A percentile compares a stretch with the other conserved stretches of the same genome.
Conservation (phyloP, 1,140 invertebrate genomes). For the Drosophila subpulchrella region DNA sequence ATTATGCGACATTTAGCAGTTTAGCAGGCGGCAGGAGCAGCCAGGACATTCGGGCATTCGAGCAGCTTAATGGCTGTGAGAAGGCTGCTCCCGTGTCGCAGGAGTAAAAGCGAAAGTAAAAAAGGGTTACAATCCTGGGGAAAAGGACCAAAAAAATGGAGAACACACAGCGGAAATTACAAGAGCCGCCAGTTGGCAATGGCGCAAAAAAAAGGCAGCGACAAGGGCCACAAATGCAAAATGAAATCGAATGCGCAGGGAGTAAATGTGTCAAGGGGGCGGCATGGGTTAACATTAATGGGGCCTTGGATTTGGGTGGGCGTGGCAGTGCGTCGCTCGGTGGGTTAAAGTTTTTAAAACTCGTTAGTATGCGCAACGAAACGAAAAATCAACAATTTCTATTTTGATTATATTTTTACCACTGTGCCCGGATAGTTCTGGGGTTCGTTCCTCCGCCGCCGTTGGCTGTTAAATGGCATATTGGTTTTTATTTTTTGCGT, state of each 20-base stretch:
- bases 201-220: constrained; percentile 28
- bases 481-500: constrained; percentile 3
- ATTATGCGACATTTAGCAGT: constrained; percentile 81
- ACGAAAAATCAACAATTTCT: constrained; percentile 83
- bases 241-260: constrained; percentile 73
- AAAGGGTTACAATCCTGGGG: constrained; percentile 49
- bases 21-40: constrained; percentile 62
- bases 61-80: constrained; percentile 66
- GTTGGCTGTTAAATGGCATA: constrained; percentile 47
- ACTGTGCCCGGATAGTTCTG: constrained; percentile 41
- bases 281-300: constrained; percentile 61
- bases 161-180: constrained; percentile 72
- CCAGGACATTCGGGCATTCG: constrained; percentile 42
- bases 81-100: constrained; percentile 29
- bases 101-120: constrained; percentile 65
- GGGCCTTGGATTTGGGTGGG: constrained; percentile 14
- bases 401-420: constrained; percentile 74
- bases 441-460: constrained; percentile 6
- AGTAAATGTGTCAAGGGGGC: constrained; percentile 54
- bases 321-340: constrained; percentile 26
- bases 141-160: constrained; percentile 31
- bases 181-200: constrained; percentile 75
- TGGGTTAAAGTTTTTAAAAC: constrained; percentile 67
- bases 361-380: constrained; percentile 80
- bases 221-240: constrained; percentile 70